A percentile compares a stretch with the other conserved stretches of the same genome.
Conservation (phyloP, 2,113 vertebrate genomes). For the Pantherophis guttatus region DNA sequence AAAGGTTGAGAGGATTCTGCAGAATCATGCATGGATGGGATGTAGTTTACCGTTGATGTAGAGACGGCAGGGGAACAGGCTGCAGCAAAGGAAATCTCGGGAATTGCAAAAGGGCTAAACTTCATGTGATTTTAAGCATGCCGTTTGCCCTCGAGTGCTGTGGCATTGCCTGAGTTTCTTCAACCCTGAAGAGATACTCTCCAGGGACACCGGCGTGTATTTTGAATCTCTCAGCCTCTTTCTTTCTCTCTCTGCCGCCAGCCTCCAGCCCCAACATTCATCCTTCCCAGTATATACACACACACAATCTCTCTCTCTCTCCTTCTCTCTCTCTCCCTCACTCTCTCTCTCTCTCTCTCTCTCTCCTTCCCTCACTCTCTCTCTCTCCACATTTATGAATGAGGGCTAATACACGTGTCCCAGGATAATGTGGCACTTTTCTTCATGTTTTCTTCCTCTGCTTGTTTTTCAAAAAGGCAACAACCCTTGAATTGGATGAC, state of each 20-base stretch:
- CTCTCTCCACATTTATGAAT: background rate
- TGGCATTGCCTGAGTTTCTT: background rate
- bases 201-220: background rate
- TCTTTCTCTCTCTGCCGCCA: background rate
- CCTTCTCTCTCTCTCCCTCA: no score
- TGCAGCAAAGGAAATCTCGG: conserved; percentile 43
- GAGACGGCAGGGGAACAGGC: background rate
- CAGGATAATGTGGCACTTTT: background rate
- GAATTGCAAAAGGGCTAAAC: conserved; percentile 47
- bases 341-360: background rate
- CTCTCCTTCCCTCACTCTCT: no score
- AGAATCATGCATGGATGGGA: background rate
- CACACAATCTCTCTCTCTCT: no score
- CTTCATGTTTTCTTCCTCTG: background rate
- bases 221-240: background rate
- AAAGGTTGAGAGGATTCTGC: background rate
- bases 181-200: background rate
- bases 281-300: background rate
- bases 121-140: background rate
- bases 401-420: background rate
- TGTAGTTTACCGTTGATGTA: background rate
- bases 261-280: background rate
- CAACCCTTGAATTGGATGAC: background rate
- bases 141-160: background rate
- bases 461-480: background rate